These are phyloP conservation scores for Drosophila kuntzei DNA, from an alignment of 2,888 invertebrate species.

Conservation along the genomic window DNA sequence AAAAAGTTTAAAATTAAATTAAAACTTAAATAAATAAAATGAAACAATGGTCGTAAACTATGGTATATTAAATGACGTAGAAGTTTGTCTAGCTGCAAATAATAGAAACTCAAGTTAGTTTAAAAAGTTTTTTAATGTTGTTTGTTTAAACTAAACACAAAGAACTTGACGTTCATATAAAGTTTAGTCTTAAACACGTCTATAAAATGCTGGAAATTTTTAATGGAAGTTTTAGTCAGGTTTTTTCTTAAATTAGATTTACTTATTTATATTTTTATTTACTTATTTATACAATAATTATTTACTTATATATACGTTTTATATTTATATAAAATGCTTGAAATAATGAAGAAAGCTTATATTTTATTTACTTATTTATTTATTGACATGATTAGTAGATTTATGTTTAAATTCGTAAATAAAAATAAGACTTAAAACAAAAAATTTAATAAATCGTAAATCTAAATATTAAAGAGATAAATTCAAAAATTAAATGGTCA, in stretches of 20 bases:
- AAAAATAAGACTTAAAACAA: too few species aligned
- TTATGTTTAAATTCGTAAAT: too few species aligned
- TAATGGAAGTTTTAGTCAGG: not conserved
- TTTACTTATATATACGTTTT: not conserved
- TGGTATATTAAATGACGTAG: constrained; percentile 1
- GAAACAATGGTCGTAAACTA: constrained; percentile 4
- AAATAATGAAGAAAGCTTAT: too few species aligned
- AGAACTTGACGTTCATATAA: not conserved
- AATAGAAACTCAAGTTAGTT: constrained; percentile 9
- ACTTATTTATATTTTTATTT: not conserved
- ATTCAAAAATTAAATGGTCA: too few species aligned
- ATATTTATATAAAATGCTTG: too few species aligned
- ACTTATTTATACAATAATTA: not conserved
- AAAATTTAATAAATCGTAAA: too few species aligned
- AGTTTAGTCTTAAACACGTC: not conserved
- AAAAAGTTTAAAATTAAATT: constrained; percentile 1
- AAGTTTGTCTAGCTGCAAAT: constrained; percentile 6
- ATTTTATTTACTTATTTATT: too few species aligned
- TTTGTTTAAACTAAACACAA: constrained; percentile 8
- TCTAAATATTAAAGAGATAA: too few species aligned
- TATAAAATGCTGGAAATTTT: not conserved
- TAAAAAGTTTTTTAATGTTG: constrained; percentile 14
- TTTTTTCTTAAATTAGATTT: not conserved
- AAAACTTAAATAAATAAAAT: not conserved
- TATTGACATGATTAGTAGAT: too few species aligned